Percentiles rank a stretch among this genome's conserved stretches.
These are phyloP conservation scores for Melitaea athalia DNA, from an alignment of 2,888 invertebrate genomes.

Conservation along the genomic window DNA sequence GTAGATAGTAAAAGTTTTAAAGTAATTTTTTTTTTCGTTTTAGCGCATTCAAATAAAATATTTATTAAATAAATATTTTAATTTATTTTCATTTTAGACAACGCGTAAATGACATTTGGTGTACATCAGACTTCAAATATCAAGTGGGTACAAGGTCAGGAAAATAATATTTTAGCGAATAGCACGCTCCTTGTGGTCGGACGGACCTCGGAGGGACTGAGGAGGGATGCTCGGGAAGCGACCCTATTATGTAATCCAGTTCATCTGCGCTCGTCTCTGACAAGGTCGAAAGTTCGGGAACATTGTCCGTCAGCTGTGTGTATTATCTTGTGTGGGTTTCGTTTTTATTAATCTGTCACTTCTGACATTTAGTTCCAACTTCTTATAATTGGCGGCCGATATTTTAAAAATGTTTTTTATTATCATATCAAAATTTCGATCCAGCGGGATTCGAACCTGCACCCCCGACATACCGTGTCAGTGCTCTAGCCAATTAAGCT, in stretches of 20 bases:
- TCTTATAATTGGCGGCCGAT: not conserved
- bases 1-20: no score
- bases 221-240: constrained; percentile 17
- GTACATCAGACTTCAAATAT: not conserved
- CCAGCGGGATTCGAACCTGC: no score
- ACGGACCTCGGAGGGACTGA: constrained; percentile 8
- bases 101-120: not conserved
- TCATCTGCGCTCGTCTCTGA: constrained; percentile 23
- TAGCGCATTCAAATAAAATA: no score
- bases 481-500: no score
- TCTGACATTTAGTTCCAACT: not conserved
- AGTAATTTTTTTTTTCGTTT: no score
- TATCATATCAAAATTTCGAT: no score
- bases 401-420: no score
- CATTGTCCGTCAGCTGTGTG: constrained; percentile 26
- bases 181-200: constrained; percentile 16
- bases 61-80: no score
- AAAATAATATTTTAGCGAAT: constrained; percentile 18
- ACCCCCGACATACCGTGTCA: no score
- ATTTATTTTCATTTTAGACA: not conserved
- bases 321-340: constrained; percentile 8
- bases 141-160: constrained; percentile 3
- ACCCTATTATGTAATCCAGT: constrained; percentile 33
- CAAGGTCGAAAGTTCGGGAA: constrained; percentile 27
- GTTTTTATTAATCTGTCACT: not conserved